phyloP scores from a whole-genome alignment of 1,140 invertebrate genomes.

The Elysia chlorotica region DNA sequence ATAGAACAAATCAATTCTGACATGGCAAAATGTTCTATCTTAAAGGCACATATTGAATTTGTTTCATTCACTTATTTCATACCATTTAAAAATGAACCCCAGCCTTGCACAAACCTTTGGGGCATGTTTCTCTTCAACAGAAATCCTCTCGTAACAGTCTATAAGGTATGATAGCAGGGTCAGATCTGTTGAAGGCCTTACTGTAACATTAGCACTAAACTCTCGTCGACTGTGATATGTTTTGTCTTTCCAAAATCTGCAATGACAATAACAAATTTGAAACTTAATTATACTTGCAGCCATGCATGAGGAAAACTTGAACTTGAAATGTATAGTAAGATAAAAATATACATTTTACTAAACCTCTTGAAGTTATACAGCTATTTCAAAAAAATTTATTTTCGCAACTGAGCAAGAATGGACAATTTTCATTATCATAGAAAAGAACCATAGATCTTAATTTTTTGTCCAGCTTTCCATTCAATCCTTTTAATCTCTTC shows the following conservation, averaged over 20 bases:
- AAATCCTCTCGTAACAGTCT: slow-evolving; percentile 58
- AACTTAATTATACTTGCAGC: background rate
- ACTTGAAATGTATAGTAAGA: too few relatives aligned
- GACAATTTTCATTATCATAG: background rate
- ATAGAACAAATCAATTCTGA: background rate
- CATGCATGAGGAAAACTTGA: background rate
- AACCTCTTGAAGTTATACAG: background rate
- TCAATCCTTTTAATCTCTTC: background rate
- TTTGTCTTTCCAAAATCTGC: slow-evolving; percentile 22
- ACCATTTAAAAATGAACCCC: background rate
- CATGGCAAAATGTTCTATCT: background rate
- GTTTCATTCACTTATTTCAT: background rate
- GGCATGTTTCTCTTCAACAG: slow-evolving; percentile 54
- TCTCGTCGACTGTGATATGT: slow-evolving; percentile 39
- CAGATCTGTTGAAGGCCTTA: slow-evolving; percentile 49
- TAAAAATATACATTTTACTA: background rate
- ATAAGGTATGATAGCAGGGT: slow-evolving; percentile 59
- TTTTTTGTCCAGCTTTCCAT: background rate
- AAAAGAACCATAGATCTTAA: background rate
- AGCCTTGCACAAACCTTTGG: slow-evolving; percentile 68
- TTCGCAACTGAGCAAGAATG: background rate
- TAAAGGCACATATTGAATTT: background rate
- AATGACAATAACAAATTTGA: background rate
- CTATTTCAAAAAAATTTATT: background rate
- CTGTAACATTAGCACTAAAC: slow-evolving; percentile 34